Base-by-base conservation (phyloP, 2,888 invertebrate species). In the Meganola albula region DNA sequence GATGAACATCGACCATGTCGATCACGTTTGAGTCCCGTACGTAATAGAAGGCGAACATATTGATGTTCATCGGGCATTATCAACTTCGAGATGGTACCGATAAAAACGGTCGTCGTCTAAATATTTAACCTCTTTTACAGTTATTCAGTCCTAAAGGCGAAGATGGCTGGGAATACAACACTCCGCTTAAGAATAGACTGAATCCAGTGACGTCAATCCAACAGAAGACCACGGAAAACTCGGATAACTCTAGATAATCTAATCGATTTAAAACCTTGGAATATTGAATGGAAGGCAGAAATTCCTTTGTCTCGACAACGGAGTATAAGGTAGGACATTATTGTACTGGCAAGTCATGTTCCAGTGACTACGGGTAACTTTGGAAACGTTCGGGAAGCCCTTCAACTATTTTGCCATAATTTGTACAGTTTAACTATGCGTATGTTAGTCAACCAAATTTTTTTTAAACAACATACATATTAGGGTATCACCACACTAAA, bases 71-170 rank as follows among this genome's bases (percentile, higher is more conserved):
- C n/a, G n/a, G n/a, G n/a, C n/a, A n/a, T n/a, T n/a, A n/a, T n/a
- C n/a, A n/a, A n/a, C n/a, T n/a, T n/a, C n/a, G n/a, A n/a, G n/a
- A n/a, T n/a, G n/a, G n/a, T n/a, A n/a, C n/a, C n/a, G n/a, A n/a
- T n/a, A n/a, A n/a, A n/a, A n/a, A n/a, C n/a, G 20, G 8, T 20
- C n/a, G 8, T n/a, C 8, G 4, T 7, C 7, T n/a, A 20, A 5
- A 3, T 20, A 2, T 3, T 7, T 20, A 2, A n/a, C 8, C 8
- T 7, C 8, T n/a, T n/a, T 73, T 71, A 2, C 83, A 93, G 92
- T 61, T 90, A 31, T 94, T 93, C 80, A 90, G 89, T 57, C 89
- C 89, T 5, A 92, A 91, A 58, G 71, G 74, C 33, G 93, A 93
- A 25, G 89, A 88, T 16, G 88, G 85, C 1, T 90, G 90, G 90